Evolutionary conservation across 2,797 vertebrate species (phyloP).

Genomic region (Rhinophrynus dorsalis): DNA sequence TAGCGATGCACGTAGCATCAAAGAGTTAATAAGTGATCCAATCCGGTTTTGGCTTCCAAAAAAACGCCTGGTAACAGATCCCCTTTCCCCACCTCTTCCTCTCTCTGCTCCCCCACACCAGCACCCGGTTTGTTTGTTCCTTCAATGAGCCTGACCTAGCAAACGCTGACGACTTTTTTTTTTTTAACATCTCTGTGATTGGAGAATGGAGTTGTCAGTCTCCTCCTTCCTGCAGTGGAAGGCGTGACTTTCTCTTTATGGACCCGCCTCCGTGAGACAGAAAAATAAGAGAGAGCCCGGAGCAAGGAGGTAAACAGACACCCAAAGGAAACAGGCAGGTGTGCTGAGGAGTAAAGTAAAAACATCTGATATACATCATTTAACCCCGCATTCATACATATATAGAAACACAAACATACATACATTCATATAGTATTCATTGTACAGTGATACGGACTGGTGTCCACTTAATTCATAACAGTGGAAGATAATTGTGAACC

Average conservation of each 20-base stretch:
- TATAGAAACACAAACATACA: no score
- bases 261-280: background rate
- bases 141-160: background rate
- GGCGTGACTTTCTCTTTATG: background rate
- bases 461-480: no score
- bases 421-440: no score
- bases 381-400: no score
- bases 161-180: background rate
- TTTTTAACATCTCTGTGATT: background rate
- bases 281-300: conserved; percentile 7
- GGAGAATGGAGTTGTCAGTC: background rate
- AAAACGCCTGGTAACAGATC: conserved; percentile 21
- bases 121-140: conserved; percentile 25
- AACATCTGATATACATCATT: no score
- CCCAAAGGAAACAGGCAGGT: background rate
- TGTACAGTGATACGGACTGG: no score
- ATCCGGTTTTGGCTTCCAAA: background rate
- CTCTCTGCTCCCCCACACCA: background rate
- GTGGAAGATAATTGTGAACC: no score
- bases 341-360: background rate
- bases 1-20: no score
- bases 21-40: no score
- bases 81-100: background rate
- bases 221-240: background rate
- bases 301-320: background rate